Base-by-base conservation (phyloP, 2,113 vertebrate genomes). In the Tautogolabrus adspersus region DNA sequence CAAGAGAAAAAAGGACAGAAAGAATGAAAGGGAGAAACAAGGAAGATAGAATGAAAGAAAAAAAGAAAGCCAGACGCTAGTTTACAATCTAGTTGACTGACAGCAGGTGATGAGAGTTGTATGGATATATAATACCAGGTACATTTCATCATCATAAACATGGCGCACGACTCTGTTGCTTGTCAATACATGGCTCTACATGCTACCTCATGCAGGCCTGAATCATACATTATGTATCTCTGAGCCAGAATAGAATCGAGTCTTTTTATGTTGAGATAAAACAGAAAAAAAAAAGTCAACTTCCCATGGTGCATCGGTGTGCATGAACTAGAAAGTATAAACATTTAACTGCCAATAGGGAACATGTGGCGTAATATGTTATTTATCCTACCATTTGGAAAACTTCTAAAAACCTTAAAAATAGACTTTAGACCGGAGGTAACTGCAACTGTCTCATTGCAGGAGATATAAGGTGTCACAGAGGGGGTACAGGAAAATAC, bases 311-410 rank as follows among this genome's bases (percentile, higher is more conserved):
- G 63, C 34, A 56, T 34, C 52, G 19, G 18, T 60, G 19, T 49
- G 46, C 16, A 49, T 49, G 13, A 42, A 63, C 44, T 44, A 44
- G 65, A 56, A 80, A 78, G 55, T 34, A 55, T 37, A 69, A 46
- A 78, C 58, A 60, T 80, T 56, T 56, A 58, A 73, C 81, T 76
- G 37, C 67, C 75, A 77, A 18, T 42, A 15, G 68, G 67, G 55
- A 55, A 54, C 23, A 37, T 37, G 37, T 51, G 23, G 60, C n/a
- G 11, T 30, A 65, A 60, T 82, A 34, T 23, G 49, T 78, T 74
- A 70, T 79, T 71, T 34, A 16, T 46, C 52, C 10, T 79, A 75
- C 70, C 37, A 71, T 81, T 52, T 62, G 26, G 30, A 56, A 70
- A 69, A 72, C 65, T 66, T 87, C 60, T 61, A 10, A 71, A 72